A percentile compares a stretch with the other conserved stretches of the same genome.
These are phyloP conservation scores for Ibycter americanus DNA, from an alignment of 2,797 vertebrate genomes.

Conservation along the genomic window DNA sequence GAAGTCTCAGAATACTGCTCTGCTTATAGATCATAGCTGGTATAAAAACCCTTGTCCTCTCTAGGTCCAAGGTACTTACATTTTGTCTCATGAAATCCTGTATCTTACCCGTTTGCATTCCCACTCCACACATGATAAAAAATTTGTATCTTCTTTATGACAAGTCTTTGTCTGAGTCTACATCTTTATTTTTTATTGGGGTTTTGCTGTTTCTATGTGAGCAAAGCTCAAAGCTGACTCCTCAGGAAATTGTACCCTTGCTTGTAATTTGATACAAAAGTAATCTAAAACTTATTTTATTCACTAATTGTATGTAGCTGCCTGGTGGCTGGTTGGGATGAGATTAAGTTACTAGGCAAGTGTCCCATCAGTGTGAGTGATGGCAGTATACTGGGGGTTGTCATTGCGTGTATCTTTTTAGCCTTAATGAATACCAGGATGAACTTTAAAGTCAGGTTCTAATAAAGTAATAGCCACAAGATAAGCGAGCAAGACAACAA, in stretches of 20 bases:
- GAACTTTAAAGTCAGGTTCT: background rate
- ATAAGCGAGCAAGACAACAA: background rate
- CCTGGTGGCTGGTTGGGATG: background rate
- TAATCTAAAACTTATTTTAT: background rate
- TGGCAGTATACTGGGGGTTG: background rate
- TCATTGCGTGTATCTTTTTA: background rate
- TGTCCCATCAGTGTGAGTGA: background rate
- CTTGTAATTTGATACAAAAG: background rate
- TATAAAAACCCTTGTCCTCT: background rate
- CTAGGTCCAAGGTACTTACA: background rate
- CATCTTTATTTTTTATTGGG: background rate
- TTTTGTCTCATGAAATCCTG: background rate
- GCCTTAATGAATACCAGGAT: background rate
- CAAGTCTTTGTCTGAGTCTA: background rate
- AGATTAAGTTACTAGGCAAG: background rate
- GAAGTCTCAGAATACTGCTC: background rate
- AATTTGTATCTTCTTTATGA: background rate
- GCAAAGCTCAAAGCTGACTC: background rate
- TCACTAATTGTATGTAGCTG: background rate
- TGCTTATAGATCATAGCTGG: background rate
- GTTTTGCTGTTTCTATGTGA: background rate
- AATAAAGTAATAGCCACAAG: background rate
- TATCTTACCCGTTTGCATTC: background rate
- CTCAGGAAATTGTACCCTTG: background rate
- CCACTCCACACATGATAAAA: background rate